Evolutionary conservation across 2,888 invertebrate genomes (phyloP), one percentile per base, ranked within the genome.

Genomic region (Acronicta leporina): DNA sequence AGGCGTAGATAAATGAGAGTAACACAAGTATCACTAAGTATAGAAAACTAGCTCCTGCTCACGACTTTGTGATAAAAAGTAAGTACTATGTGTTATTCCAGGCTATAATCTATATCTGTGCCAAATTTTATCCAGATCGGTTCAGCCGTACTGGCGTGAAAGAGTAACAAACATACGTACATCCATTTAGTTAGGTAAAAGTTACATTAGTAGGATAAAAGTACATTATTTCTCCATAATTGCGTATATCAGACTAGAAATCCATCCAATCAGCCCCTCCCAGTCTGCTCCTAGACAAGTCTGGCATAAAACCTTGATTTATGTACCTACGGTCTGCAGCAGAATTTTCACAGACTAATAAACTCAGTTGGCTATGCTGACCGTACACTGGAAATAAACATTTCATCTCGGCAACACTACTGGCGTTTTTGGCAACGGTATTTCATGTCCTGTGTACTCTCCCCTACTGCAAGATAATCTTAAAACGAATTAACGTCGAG

Each of bases 341-440:
- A 42, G 47, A 43, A 49, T 59, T 44, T 57, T 49, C 50, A 41
- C 68, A 73, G 69, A 73, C 55, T 56, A 49, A 56, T 62, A 73
- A 49, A 67, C 46, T 49, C 14, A 3, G 47, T 55, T 68, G 42
- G 48, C 30, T 48, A 35, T 68, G 52, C 73, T 69, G 73, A 61
- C 68, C 63, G 45, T 63, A 63, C 14, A 61, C 45, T 40, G 43
- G 56, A 45, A 52, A 75, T 77, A 74, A 77, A 79, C 75, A 75
- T 77, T 77, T 73, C 52, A 77, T 66, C 54, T 61, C 46, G 46
- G 15, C 15, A 42, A 64, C 53, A 60, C 51, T 50, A 35, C 49
- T 54, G 25, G 45, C 52, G 61, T 67, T 73, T 81, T 80, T 70
- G 81, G 72, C 68, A 65, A 72, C 55, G 16, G 61, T 73, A 65